Evolutionary conservation across 2,797 vertebrate genomes (phyloP).

Genomic region (Rhinichthys osculus): DNA sequence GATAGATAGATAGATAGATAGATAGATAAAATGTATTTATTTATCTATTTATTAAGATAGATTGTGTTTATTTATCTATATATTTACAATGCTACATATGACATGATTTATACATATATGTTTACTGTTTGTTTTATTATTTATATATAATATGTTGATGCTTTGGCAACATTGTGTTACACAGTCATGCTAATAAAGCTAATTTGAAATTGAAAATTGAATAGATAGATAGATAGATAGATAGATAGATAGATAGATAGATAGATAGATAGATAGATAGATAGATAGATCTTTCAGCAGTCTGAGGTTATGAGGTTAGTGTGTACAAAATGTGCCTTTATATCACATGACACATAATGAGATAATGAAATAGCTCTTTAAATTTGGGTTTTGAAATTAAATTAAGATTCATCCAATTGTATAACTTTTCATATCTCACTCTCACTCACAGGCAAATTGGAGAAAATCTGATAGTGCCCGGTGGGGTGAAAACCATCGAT

Average conservation of each 20-base stretch:
- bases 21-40: neutral
- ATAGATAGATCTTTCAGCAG: neutral
- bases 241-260: neutral
- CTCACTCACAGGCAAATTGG: constrained; percentile 89
- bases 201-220: too few species aligned
- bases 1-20: neutral
- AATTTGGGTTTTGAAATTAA: neutral
- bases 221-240: neutral
- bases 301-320: neutral
- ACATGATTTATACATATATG: too few species aligned
- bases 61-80: too few species aligned
- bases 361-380: neutral
- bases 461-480: constrained; percentile 96
- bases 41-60: too few species aligned
- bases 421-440: neutral
- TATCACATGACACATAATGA: neutral
- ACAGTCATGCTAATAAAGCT: too few species aligned
- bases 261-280: neutral
- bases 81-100: too few species aligned
- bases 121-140: too few species aligned
- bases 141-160: too few species aligned
- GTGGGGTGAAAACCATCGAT: constrained; percentile 95
- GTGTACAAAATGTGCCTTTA: constrained; percentile 7
- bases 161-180: too few species aligned
- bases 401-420: neutral